Conservation (phyloP, 2,888 invertebrate species). For the Macaria liturata region DNA sequence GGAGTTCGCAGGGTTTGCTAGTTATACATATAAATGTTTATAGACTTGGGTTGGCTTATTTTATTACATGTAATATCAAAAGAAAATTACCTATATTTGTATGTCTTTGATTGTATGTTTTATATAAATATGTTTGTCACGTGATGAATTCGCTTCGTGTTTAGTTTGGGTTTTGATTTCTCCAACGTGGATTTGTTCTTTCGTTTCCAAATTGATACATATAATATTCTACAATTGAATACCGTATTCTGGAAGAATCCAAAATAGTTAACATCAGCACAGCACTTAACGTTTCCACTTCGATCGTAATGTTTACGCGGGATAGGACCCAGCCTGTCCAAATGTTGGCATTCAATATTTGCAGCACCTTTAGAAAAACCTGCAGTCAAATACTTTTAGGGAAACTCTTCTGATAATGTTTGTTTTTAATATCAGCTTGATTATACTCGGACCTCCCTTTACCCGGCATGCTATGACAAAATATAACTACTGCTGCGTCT, state of each 20-base stretch:
- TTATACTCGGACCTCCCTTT: no score
- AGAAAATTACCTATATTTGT: constrained; percentile 7
- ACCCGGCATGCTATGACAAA: no score
- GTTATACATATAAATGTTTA: constrained; percentile 20
- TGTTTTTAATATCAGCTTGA: no score
- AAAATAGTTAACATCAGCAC: constrained; percentile 3
- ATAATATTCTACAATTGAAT: no score
- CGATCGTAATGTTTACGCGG: constrained; percentile 19
- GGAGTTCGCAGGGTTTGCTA: no score
- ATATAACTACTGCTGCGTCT: no score
- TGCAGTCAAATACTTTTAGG: constrained; percentile 6
- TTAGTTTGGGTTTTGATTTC: no score
- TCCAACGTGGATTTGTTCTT: no score
- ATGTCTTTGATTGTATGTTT: no score
- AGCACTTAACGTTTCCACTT: constrained; percentile 14
- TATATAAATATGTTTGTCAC: constrained; percentile 10
- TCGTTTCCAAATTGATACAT: no score
- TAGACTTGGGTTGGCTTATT: constrained; percentile 8
- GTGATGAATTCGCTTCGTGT: neutral
- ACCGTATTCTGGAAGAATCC: no score
- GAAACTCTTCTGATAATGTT: neutral
- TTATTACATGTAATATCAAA: constrained; percentile 8
- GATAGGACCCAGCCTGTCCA: constrained; percentile 4
- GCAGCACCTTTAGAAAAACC: constrained; percentile 15
- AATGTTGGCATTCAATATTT: constrained; percentile 18